Percentiles rank a stretch among this genome's conserved stretches.
Evolutionary conservation across 2,797 vertebrate species (phyloP).

Genomic region (Tiaroga cobitis): DNA sequence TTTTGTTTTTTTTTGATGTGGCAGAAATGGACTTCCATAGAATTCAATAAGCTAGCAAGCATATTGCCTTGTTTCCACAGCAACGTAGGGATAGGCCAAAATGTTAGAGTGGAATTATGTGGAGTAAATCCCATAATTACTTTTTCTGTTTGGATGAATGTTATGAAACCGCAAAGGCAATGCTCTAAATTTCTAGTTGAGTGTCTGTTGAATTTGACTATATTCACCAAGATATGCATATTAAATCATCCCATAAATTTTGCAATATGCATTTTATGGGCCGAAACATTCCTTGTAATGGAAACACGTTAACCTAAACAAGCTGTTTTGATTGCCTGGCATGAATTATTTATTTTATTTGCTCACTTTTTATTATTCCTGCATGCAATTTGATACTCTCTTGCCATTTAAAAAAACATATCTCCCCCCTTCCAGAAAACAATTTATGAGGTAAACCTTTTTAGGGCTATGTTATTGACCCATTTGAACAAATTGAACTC

Average conservation of each 20-base stretch:
- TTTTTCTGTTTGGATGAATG: slow-evolving; percentile 30
- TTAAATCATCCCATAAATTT: slow-evolving; percentile 32
- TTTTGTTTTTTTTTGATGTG: neutral
- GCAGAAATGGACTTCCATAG: neutral
- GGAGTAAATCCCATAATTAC: slow-evolving; percentile 27
- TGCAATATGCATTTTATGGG: slow-evolving; percentile 40
- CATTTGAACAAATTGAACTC: slow-evolving; percentile 39
- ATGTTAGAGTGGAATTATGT: slow-evolving; percentile 11
- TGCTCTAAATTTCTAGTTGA: slow-evolving; percentile 7
- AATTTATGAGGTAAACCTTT: slow-evolving; percentile 38
- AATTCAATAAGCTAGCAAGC: neutral
- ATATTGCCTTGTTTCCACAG: slow-evolving; percentile 28
- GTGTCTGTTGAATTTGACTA: neutral
- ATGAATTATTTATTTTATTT: slow-evolving; percentile 5
- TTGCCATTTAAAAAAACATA: slow-evolving; percentile 12
- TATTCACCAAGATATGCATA: slow-evolving; percentile 3
- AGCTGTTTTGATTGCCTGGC: slow-evolving; percentile 38
- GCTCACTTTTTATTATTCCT: neutral
- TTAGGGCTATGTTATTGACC: slow-evolving; percentile 7
- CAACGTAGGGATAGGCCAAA: slow-evolving; percentile 2
- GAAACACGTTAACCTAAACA: slow-evolving; percentile 44
- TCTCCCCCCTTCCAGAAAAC: slow-evolving; percentile 18
- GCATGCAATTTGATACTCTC: neutral
- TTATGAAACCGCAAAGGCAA: slow-evolving; percentile 18
- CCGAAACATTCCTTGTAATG: slow-evolving; percentile 19